These are phyloP conservation scores for Percina caprodes DNA, from an alignment of 2,113 vertebrate species.

Conservation along the genomic window DNA sequence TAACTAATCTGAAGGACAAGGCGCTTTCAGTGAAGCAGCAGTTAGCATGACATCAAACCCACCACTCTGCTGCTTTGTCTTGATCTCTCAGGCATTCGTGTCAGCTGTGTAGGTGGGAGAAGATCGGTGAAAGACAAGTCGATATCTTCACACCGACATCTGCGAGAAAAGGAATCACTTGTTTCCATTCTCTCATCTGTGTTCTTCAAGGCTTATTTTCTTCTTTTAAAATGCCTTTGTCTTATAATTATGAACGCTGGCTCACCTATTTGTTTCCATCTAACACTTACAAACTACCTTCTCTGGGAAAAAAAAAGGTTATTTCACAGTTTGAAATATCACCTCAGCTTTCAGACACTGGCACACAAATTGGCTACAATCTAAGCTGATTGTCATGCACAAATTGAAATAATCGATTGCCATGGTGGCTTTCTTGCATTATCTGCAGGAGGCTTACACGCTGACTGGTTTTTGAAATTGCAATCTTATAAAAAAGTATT, in stretches of 20 bases:
- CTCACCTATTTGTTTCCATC: background rate
- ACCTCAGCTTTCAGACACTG: background rate
- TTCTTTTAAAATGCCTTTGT: constrained; percentile 7
- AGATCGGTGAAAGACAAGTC: constrained; percentile 29
- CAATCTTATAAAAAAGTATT: constrained; percentile 17
- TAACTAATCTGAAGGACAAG: constrained; percentile 33
- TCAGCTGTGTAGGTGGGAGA: constrained; percentile 38
- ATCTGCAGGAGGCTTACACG: constrained; percentile 1
- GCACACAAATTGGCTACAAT: background rate
- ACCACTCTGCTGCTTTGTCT: constrained; percentile 17
- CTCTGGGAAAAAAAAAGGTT: background rate
- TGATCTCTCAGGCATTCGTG: constrained; percentile 40
- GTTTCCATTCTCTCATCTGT: background rate
- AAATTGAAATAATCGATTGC: constrained; percentile 41
- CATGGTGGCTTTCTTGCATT: constrained; percentile 18
- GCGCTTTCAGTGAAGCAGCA: constrained; percentile 7
- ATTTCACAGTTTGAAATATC: background rate
- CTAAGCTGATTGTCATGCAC: constrained; percentile 10
- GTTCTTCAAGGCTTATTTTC: background rate
- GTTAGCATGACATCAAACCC: constrained; percentile 48
- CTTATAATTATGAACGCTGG: constrained; percentile 4
- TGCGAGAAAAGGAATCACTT: constrained; percentile 38
- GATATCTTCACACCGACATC: constrained; percentile 28
- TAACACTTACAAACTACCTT: background rate
- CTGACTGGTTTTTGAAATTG: background rate